Evolutionary conservation across 2,113 vertebrate species (phyloP), one percentile per base, ranked within the genome.

Genomic region (Tamias sibiricus): DNA sequence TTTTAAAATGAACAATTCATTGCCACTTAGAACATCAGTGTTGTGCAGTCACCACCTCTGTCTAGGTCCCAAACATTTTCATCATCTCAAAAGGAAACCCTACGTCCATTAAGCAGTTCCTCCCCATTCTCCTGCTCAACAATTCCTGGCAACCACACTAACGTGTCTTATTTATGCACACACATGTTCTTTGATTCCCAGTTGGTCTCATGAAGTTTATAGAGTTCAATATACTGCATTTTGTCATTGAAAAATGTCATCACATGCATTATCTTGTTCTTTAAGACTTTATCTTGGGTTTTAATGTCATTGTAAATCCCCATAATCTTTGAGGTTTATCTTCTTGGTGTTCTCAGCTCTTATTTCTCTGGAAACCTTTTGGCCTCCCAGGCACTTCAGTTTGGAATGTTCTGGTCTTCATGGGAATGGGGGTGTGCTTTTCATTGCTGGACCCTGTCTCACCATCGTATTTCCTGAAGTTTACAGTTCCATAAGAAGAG

Each of bases 81-180:
- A 10, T 42, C n/a, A 52, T 19, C 11, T 62, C 22, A 2, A 72
- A 74, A 81, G 40, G 66, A 68, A 92, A 49, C 26, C 20, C 24
- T 3, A 0, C 6, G 11, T 49, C 64, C 37, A 6, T 26, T 40
- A 22, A 28, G 3, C 19, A 28, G 8, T 71, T 59, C 12, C 8
- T 44, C 37, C 30, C 37, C 44, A 0, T 37, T 5, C 2, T 2
- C 24, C 8, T 12, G 3, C 22, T 20, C 69, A 30, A 20, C 8
- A n/a, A 2, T 1, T 14, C 10, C 20, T 57, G 44, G 4, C 35
- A 44, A 3, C 3, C 24, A 64, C 1, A 13, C 0, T 47, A 30
- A 44, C 37, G 13, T 47, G 26, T 24, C 52, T 68, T 52, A 62
- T 84, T 54, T 59, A 57, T 42, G 3, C 42, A 44, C 11, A 12